Evolutionary conservation across 2,888 invertebrate genomes (phyloP).

Genomic region (Opisthograptis luteolata): DNA sequence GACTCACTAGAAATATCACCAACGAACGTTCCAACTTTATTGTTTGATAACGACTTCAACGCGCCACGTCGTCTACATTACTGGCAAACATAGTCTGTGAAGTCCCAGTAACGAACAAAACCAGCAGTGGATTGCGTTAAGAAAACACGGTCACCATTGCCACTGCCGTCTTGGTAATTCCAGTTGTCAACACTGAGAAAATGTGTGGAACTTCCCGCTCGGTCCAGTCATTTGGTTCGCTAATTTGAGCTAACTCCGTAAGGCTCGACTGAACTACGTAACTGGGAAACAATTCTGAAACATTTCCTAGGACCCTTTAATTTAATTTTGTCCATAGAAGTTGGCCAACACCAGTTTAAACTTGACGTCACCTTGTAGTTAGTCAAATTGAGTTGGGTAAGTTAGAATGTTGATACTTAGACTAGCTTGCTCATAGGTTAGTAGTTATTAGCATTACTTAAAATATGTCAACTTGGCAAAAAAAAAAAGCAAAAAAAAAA

Average conservation of each 20-base stretch:
- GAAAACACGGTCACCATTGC: constrained; percentile 24
- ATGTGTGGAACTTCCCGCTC: constrained; percentile 53
- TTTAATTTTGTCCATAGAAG: constrained; percentile 23
- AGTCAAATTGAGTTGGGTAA: constrained; percentile 3
- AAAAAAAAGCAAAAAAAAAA: too few species aligned
- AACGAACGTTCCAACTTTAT: too few species aligned
- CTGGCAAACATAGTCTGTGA: constrained; percentile 12
- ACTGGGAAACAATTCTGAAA: constrained; percentile 37
- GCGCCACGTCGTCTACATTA: constrained; percentile 38
- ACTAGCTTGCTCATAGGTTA: not conserved
- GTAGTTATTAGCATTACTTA: too few species aligned
- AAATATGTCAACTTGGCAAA: too few species aligned
- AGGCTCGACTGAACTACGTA: constrained; percentile 33
- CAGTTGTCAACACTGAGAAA: constrained; percentile 64
- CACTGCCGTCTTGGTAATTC: constrained; percentile 37
- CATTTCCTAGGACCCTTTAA: constrained; percentile 30
- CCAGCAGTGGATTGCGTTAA: constrained; percentile 35
- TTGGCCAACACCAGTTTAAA: constrained; percentile 7
- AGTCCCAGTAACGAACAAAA: not conserved
- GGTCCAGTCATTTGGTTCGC: constrained; percentile 62
- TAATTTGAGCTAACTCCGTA: constrained; percentile 61
- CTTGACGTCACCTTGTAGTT: constrained; percentile 20
- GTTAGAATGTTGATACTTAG: not conserved
- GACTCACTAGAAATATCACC: constrained; percentile 31
- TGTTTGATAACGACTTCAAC: constrained; percentile 15